These are phyloP conservation scores for Spinibarbus caldwelli DNA, from an alignment of 2,797 vertebrate genomes.

Conservation along the genomic window DNA sequence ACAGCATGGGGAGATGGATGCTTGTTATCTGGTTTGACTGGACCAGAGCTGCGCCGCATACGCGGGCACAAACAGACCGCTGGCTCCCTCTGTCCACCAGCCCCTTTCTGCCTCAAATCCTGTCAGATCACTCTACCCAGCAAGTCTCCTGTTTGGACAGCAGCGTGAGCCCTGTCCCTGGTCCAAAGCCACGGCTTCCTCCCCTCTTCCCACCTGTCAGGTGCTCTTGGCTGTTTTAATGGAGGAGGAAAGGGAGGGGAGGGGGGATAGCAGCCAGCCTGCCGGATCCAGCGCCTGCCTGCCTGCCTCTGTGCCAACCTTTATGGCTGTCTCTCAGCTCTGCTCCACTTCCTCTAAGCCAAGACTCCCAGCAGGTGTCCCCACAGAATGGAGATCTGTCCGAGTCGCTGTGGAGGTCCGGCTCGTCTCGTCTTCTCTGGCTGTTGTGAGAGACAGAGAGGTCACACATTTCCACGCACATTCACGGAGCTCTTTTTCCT, in stretches of 20 bases:
- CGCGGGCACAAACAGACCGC: slow-evolving; percentile 32
- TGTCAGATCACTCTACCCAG: slow-evolving; percentile 59
- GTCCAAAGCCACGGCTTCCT: slow-evolving; percentile 65
- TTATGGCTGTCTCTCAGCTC: slow-evolving; percentile 71
- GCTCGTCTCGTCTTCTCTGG: slow-evolving; percentile 31
- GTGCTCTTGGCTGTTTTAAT: slow-evolving; percentile 71
- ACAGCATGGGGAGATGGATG: neutral
- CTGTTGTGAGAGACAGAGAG: slow-evolving; percentile 38
- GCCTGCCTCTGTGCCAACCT: slow-evolving; percentile 69
- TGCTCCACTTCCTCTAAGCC: slow-evolving; percentile 69
- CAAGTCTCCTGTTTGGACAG: slow-evolving; percentile 64
- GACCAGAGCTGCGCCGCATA: neutral
- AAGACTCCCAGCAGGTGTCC: slow-evolving; percentile 74
- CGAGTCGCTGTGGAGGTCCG: slow-evolving; percentile 21
- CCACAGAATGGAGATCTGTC: slow-evolving; percentile 50
- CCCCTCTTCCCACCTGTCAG: slow-evolving; percentile 75
- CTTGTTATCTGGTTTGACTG: slow-evolving; percentile 30
- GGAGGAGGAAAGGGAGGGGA: slow-evolving; percentile 11
- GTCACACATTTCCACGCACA: slow-evolving; percentile 38
- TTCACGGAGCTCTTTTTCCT: neutral
- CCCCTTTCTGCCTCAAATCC: slow-evolving; percentile 49
- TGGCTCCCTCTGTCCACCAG: slow-evolving; percentile 35
- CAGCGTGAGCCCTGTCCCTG: slow-evolving; percentile 64
- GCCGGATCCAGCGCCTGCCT: slow-evolving; percentile 67
- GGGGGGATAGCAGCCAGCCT: slow-evolving; percentile 61